Conservation (phyloP, 2,888 invertebrate species). For the Dasypolia templi region DNA sequence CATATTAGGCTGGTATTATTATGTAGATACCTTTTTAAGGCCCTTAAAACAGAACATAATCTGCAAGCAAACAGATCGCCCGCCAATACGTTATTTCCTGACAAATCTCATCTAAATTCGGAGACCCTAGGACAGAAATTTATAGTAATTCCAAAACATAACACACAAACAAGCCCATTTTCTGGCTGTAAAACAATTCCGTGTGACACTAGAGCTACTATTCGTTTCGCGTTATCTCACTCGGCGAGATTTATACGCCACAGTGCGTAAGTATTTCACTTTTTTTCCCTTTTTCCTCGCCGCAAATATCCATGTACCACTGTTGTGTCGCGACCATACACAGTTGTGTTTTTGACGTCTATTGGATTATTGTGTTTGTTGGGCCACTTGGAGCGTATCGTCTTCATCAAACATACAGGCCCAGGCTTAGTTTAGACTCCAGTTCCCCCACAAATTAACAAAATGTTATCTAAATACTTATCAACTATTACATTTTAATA, state of each 20-base stretch:
- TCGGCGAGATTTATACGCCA: constrained; percentile 63
- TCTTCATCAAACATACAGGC: too few relatives aligned
- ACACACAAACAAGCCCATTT: constrained; percentile 65
- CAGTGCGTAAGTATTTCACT: constrained; percentile 32
- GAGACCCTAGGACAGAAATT: constrained; percentile 28
- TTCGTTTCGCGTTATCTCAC: constrained; percentile 65
- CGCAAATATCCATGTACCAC: constrained; percentile 28
- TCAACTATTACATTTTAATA: too few relatives aligned
- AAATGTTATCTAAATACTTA: too few relatives aligned
- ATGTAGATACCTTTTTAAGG: too few relatives aligned
- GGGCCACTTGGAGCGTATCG: too few relatives aligned
- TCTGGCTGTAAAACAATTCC: constrained; percentile 62
- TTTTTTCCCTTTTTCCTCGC: constrained; percentile 34
- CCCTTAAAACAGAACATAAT: not conserved
- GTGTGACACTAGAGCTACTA: constrained; percentile 55
- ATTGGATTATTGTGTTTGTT: constrained; percentile 24
- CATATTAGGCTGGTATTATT: too few relatives aligned
- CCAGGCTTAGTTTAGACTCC: too few relatives aligned
- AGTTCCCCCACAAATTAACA: too few relatives aligned
- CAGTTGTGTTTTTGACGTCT: constrained; percentile 32
- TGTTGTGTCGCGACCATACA: constrained; percentile 22
- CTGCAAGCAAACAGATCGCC: constrained; percentile 1
- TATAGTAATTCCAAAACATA: constrained; percentile 58
- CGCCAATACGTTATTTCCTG: constrained; percentile 12
- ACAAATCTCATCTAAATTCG: constrained; percentile 40